phyloP scores from a whole-genome alignment of 2,113 vertebrate species.

The Fulica atra region DNA sequence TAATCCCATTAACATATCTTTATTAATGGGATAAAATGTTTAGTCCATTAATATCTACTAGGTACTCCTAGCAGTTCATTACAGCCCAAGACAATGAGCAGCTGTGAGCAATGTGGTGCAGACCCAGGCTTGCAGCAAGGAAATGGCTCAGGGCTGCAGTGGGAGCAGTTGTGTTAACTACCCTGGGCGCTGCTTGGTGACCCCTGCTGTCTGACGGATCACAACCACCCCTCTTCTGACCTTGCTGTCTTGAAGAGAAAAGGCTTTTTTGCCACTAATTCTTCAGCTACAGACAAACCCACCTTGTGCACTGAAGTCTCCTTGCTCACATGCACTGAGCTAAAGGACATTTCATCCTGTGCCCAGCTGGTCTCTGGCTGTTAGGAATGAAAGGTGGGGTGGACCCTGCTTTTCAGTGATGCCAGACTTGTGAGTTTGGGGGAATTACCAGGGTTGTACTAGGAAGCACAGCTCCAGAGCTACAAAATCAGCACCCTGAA shows the following conservation, averaged over 20 bases:
- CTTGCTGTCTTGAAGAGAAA: neutral
- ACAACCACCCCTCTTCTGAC: neutral
- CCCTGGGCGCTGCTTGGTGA: neutral
- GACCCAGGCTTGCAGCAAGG: neutral
- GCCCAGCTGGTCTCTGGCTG: neutral
- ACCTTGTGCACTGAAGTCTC: neutral
- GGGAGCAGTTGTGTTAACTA: neutral
- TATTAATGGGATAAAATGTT: neutral
- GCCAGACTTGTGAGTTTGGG: neutral
- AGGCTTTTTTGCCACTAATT: neutral
- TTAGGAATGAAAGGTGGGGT: neutral
- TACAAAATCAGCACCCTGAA: neutral
- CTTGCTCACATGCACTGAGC: fast-evolving
- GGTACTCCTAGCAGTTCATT: neutral
- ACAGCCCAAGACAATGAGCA: neutral
- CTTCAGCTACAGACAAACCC: neutral
- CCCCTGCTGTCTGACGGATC: neutral
- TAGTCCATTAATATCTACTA: neutral
- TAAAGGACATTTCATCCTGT: neutral
- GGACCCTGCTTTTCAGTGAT: neutral
- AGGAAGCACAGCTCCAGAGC: neutral
- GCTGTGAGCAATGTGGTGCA: neutral
- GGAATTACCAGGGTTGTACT: neutral
- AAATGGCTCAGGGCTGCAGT: neutral
- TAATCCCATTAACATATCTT: neutral